Evolutionary conservation across 2,888 invertebrate species (phyloP).

Genomic region (Zonitis immaculata): DNA sequence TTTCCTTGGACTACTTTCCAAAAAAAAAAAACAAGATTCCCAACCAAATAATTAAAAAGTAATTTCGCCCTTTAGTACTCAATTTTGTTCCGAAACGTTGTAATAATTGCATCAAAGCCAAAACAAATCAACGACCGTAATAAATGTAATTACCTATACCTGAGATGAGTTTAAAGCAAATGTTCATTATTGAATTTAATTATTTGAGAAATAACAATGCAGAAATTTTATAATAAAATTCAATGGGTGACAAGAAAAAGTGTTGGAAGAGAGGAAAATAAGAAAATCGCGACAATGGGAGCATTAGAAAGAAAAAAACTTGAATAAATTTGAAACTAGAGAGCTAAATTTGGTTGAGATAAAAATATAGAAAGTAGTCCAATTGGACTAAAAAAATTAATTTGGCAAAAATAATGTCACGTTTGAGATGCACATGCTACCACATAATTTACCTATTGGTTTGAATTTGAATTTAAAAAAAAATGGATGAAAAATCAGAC

Average conservation of each 20-base stretch:
- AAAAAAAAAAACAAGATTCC: not conserved
- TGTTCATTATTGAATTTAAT: not conserved
- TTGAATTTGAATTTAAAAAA: too few relatives aligned
- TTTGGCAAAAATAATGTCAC: conserved; percentile 6
- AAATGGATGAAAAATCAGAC: too few relatives aligned
- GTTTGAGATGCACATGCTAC: conserved; percentile 19
- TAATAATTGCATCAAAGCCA: not conserved
- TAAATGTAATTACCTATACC: too few relatives aligned
- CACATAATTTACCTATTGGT: conserved; percentile 11
- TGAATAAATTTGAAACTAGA: not conserved
- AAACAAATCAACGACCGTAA: not conserved
- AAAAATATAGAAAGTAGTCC: conserved; percentile 10
- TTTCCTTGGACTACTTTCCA: conserved; percentile 14
- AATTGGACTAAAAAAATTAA: not conserved
- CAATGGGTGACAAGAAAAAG: too few relatives aligned
- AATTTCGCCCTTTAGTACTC: not conserved
- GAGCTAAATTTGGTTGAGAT: not conserved
- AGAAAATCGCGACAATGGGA: not conserved
- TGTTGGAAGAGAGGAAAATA: not conserved
- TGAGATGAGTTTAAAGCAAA: not conserved
- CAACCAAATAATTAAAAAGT: not conserved
- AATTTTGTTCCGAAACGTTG: not conserved
- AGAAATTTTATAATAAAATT: too few relatives aligned
- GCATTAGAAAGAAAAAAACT: not conserved
- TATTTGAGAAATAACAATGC: not conserved